Percentiles rank a stretch among this genome's conserved stretches.
phyloP scores from a whole-genome alignment of 2,113 vertebrate species.

The Bubo scandiacus region DNA sequence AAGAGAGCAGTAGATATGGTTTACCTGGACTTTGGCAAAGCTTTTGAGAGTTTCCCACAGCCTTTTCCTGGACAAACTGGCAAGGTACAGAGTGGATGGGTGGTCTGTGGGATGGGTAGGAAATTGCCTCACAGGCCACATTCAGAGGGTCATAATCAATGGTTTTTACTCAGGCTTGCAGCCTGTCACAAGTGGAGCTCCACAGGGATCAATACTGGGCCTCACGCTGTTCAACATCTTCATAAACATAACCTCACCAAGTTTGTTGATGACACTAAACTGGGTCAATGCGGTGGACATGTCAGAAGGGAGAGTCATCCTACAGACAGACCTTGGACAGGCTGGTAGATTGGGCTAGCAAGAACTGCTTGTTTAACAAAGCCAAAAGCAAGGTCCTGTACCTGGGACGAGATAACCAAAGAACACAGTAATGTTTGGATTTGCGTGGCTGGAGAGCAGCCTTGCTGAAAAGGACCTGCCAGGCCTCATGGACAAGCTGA shows the following conservation, averaged over 20 bases:
- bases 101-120: not conserved
- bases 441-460: not conserved
- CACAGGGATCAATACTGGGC: too few species aligned
- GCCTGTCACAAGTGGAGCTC: not conserved
- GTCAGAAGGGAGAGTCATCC: not conserved
- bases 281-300: not conserved
- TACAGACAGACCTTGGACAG: not conserved
- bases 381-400: not conserved
- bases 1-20: not conserved
- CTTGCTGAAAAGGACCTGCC: not conserved
- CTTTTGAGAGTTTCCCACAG: not conserved
- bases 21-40: not conserved
- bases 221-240: not conserved
- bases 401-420: not conserved
- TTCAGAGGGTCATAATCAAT: not conserved
- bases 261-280: not conserved
- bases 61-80: not conserved
- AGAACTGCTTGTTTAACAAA: not conserved
- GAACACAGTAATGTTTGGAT: not conserved
- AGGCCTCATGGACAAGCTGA: not conserved
- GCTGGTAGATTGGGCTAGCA: not conserved
- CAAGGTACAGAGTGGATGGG: not conserved
- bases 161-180: not conserved
- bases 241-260: not conserved
- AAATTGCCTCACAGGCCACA: not conserved